Conservation (phyloP, 2,888 invertebrate species). For the Taphrorychus bicolor region DNA sequence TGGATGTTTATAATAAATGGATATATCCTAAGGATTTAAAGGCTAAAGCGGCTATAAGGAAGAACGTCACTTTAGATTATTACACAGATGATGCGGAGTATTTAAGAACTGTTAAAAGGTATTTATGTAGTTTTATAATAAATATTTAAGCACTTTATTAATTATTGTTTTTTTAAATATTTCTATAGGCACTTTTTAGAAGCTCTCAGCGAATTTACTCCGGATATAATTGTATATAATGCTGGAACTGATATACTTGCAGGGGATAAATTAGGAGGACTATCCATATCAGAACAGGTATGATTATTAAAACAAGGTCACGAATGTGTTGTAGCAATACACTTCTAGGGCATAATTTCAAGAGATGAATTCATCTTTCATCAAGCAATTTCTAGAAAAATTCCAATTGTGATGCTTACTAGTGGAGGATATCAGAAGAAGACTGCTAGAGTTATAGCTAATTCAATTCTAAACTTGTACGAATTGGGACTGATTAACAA, state of each 20-base stretch:
- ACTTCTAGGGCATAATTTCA: conserved; percentile 78
- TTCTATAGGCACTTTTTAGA: conserved; percentile 69
- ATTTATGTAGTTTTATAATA: conserved; percentile 43
- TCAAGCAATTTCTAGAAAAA: conserved; percentile 66
- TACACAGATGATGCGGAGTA: conserved; percentile 74
- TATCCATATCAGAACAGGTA: conserved; percentile 74
- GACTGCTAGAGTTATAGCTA: conserved; percentile 82
- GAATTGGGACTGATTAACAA: conserved; percentile 64
- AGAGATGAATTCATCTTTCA: conserved; percentile 85
- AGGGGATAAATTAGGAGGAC: conserved; percentile 78
- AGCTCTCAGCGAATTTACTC: conserved; percentile 74
- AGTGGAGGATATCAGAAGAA: conserved; percentile 85
- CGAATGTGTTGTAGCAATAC: not conserved
- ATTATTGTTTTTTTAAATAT: no score
- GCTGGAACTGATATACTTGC: conserved; percentile 89
- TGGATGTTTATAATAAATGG: conserved; percentile 84
- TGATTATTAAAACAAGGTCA: not conserved
- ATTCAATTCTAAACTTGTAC: conserved; percentile 81
- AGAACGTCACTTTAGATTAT: conserved; percentile 70
- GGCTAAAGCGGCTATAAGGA: conserved; percentile 76
- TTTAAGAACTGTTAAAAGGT: conserved; percentile 71
- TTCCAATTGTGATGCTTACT: conserved; percentile 86
- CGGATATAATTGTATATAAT: conserved; percentile 88
- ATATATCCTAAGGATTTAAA: conserved; percentile 81
- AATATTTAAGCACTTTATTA: conserved; percentile 1